Conservation (phyloP, 2,888 invertebrate genomes). For the Pimpla rufipes region DNA sequence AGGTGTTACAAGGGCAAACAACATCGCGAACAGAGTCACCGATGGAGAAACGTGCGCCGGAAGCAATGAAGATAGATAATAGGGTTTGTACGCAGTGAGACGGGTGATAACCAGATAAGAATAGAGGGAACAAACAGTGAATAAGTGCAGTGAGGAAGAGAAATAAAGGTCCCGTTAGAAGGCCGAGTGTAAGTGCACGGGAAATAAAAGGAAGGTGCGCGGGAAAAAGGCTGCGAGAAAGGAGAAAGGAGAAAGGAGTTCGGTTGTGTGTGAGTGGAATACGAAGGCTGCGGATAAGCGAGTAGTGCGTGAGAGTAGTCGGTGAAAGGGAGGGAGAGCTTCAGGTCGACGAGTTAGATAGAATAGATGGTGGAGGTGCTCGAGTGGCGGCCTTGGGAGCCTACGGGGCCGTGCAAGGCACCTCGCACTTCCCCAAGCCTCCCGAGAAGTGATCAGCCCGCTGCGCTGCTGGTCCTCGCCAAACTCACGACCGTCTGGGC, state of each 20-base stretch:
- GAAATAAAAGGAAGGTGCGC: constrained; percentile 24
- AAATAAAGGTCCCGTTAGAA: constrained; percentile 32
- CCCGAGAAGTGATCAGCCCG: constrained; percentile 69
- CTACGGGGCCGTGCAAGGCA: constrained; percentile 84
- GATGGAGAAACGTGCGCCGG: constrained; percentile 40
- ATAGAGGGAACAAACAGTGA: constrained; percentile 57
- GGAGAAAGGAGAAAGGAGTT: constrained; percentile 13
- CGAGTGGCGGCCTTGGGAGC: constrained; percentile 83
- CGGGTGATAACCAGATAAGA: constrained; percentile 27
- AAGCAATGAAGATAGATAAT: constrained; percentile 38
- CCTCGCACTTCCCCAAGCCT: constrained; percentile 79
- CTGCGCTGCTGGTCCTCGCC: constrained; percentile 48
- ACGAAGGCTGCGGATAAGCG: constrained; percentile 29
- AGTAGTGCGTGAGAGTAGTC: constrained; percentile 47
- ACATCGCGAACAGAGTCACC: constrained; percentile 12
- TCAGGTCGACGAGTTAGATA: constrained; percentile 71
- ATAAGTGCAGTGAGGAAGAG: constrained; percentile 43
- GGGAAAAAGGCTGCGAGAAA: constrained; percentile 20
- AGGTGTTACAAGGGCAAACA: constrained; percentile 28
- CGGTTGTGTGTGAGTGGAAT: constrained; percentile 20
- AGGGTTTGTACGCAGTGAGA: constrained; percentile 15
- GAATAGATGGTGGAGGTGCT: constrained; percentile 84
- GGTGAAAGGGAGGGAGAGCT: constrained; percentile 56
- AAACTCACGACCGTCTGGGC: constrained; percentile 65
- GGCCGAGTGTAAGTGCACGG: constrained; percentile 34